Conservation (phyloP, 1,140 invertebrate genomes). For the Oscheius sp. region DNA sequence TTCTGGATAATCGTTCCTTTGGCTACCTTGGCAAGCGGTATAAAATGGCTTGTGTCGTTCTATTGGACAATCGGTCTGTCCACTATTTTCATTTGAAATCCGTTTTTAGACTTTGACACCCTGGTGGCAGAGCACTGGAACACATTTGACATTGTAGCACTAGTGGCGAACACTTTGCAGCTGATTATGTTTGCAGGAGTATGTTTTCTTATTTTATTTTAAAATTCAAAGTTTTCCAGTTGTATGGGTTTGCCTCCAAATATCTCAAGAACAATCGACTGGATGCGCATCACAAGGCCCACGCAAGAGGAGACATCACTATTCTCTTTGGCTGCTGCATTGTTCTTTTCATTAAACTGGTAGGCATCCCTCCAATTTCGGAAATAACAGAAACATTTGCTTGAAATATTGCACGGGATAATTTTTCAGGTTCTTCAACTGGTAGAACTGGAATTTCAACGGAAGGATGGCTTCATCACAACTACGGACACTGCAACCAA, state of each 20-base stretch:
- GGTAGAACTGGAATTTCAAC: slow-evolving; percentile 30
- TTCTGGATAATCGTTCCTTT: slow-evolving; percentile 23
- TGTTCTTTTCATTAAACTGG: slow-evolving; percentile 44
- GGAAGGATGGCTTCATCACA: slow-evolving; percentile 31
- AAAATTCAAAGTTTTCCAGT: background rate
- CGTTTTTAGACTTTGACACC: slow-evolving; percentile 47
- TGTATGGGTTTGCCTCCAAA: background rate
- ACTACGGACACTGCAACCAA: slow-evolving; percentile 19
- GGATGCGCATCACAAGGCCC: slow-evolving; percentile 60
- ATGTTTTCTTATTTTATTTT: background rate
- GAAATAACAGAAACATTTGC: too few relatives aligned
- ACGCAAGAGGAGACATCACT: slow-evolving; percentile 56
- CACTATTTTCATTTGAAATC: slow-evolving; percentile 3
- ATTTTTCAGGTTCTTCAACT: slow-evolving; percentile 32
- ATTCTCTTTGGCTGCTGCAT: slow-evolving; percentile 55
- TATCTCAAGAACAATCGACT: slow-evolving; percentile 44
- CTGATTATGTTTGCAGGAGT: slow-evolving; percentile 50
- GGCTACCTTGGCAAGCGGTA: slow-evolving; percentile 10
- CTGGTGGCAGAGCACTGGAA: slow-evolving; percentile 47
- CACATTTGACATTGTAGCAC: slow-evolving; percentile 46
- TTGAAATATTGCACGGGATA: background rate
- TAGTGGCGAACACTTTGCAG: slow-evolving; percentile 42
- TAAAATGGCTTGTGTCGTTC: slow-evolving; percentile 55
- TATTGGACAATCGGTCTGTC: slow-evolving; percentile 53
- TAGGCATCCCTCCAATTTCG: background rate